phyloP scores from a whole-genome alignment of 2,113 vertebrate genomes.

The Grallaria varia region DNA sequence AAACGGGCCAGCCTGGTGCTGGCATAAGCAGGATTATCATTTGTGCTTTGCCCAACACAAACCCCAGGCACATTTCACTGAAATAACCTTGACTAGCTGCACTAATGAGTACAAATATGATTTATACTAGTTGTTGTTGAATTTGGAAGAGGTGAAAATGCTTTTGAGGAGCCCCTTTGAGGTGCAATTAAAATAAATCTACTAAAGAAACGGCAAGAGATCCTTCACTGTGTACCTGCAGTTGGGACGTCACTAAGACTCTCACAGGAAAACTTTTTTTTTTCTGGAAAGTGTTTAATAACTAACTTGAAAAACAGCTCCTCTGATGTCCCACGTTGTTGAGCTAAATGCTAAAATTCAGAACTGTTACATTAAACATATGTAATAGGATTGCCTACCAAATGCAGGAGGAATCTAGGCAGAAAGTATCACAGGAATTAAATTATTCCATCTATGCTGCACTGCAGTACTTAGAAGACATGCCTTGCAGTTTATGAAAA shows the following conservation, averaged over 20 bases:
- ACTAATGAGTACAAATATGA: background rate
- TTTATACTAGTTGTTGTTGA: background rate
- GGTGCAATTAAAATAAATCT: background rate
- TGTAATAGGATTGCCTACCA: background rate
- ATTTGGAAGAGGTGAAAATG: background rate
- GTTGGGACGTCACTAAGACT: background rate
- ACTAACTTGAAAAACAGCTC: background rate
- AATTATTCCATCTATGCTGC: constrained; percentile 15
- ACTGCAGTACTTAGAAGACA: background rate
- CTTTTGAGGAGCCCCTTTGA: background rate
- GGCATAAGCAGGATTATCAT: background rate
- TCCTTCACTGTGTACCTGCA: background rate
- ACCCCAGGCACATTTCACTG: background rate
- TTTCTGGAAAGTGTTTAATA: background rate
- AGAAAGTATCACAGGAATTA: constrained; percentile 12
- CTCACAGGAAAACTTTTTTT: background rate
- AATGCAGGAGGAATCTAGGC: background rate
- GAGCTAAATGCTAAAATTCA: background rate
- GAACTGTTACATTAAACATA: background rate
- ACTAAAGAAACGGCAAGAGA: background rate
- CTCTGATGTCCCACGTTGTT: background rate
- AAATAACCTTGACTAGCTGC: background rate
- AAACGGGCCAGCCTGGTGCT: background rate
- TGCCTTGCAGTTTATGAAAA: background rate
- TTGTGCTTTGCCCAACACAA: background rate